Percentiles rank a stretch among this genome's conserved stretches.
These are phyloP conservation scores for Bombyx mandarina DNA, from an alignment of 1,140 invertebrate genomes.

Conservation along the genomic window DNA sequence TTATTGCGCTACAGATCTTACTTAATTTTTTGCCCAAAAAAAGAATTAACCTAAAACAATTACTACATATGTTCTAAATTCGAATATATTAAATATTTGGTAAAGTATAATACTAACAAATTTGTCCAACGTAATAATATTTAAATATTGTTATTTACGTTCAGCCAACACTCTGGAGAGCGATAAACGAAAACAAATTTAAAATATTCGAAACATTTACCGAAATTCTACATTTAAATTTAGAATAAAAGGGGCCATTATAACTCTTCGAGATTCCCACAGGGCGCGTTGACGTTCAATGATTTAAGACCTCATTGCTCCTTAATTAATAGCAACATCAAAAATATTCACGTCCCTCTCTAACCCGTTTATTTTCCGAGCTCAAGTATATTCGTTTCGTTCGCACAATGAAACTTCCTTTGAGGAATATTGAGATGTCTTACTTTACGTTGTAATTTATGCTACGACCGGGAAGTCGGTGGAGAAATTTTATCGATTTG, in stretches of 20 bases:
- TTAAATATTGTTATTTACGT: slow-evolving; percentile 1
- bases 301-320: slow-evolving; percentile 53
- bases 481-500: slow-evolving; percentile 58
- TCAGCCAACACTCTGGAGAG: slow-evolving; percentile 29
- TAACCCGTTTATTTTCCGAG: slow-evolving; percentile 12
- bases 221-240: slow-evolving; percentile 67
- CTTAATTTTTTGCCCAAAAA: too few species aligned
- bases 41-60: too few species aligned
- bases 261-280: slow-evolving; percentile 65
- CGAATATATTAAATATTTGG: too few species aligned
- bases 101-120: too few species aligned
- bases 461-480: slow-evolving; percentile 16
- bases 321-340: slow-evolving; percentile 55
- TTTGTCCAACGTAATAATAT: not conserved
- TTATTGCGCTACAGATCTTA: too few species aligned
- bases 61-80: too few species aligned
- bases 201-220: slow-evolving; percentile 58
- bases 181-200: slow-evolving; percentile 33
- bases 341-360: slow-evolving; percentile 35
- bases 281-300: slow-evolving; percentile 63
- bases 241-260: slow-evolving; percentile 60
- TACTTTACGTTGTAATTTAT: slow-evolving; percentile 53
- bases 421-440: slow-evolving; percentile 59
- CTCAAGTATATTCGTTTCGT: slow-evolving; percentile 28
- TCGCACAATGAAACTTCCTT: slow-evolving; percentile 36